Base-by-base conservation (phyloP, 2,113 vertebrate genomes). In the Pelusios castaneus region DNA sequence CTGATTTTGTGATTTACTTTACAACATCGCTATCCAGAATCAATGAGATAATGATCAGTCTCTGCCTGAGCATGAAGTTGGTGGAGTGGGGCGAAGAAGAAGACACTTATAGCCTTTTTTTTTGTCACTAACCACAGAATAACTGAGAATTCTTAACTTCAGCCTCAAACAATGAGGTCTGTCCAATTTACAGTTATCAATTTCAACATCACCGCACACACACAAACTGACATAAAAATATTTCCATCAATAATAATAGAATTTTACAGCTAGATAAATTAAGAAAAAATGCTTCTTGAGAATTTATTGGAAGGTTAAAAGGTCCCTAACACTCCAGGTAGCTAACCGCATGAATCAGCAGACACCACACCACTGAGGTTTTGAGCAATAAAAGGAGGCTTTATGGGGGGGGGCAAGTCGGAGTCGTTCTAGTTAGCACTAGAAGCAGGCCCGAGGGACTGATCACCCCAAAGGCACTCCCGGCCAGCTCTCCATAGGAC, bases 41-140 rank as follows among this genome's bases (percentile, higher is more conserved):
- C 97, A 97, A 97, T 97, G 92, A 56, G 54, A 84, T 97, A 97
- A 98, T 97, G 96, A 97, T 97, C 86, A 84, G 41, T 38, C 85
- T 96, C 89, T 95, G 89, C 80, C 84, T 95, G 38, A 67, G 25
- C 9, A 0, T 90, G 76, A 43, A 49, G 60, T 52, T 90, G 58
- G 54, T 93, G 43, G 95, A 92, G 45, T 92, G 80, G 49, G n/a
- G 8, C 27, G 91, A 22, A 91, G 34, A 92, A 52, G 51, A 90
- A 88, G 10, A 3, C 82, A 85, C 89, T 82, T 92, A 88, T 52
- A 79, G 85, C 22, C 95, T 94, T 95, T 91, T 1, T 34, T 92
- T 88, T 49, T 14, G 7, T 52, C 45, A 29, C 34, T 43, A 73
- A 34, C 58, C 47, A 14, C 87, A 43, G 87, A 21, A 76, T 89